Conservation (phyloP, 2,113 vertebrate species). For the Burhinus bistriatus region DNA sequence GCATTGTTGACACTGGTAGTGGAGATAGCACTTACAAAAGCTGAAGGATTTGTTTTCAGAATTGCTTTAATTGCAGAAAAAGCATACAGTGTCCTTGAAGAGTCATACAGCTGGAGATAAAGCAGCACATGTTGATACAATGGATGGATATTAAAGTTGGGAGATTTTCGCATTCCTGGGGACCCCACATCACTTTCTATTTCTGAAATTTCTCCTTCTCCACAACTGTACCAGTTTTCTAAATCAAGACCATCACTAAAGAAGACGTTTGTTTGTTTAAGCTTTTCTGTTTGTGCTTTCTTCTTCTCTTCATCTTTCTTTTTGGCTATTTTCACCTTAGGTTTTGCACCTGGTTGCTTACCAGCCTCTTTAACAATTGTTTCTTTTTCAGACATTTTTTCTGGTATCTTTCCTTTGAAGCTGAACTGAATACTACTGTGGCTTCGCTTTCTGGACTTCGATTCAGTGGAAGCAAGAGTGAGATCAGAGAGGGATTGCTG, state of each 20-base stretch:
- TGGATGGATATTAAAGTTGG: constrained; percentile 91
- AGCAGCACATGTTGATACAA: constrained; percentile 95
- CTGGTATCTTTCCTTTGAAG: constrained; percentile 90
- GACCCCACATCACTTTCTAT: constrained; percentile 96
- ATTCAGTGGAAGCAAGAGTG: constrained; percentile 71
- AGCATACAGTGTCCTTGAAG: constrained; percentile 91
- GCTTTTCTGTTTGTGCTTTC: constrained; percentile 84
- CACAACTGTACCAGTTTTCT: constrained; percentile 99
- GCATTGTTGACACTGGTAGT: constrained; percentile 97
- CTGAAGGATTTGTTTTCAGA: constrained; percentile 88
- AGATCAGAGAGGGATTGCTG: constrained; percentile 78
- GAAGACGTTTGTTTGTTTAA: constrained; percentile 87
- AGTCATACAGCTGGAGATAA: constrained; percentile 97
- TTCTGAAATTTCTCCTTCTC: constrained; percentile 97
- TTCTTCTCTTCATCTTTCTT: constrained; percentile 91
- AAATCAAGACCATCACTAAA: constrained; percentile 96
- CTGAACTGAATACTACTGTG: constrained; percentile 95
- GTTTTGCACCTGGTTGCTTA: constrained; percentile 89
- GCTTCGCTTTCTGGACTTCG: constrained; percentile 85
- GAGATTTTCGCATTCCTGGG: constrained; percentile 82
- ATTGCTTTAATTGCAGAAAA: constrained; percentile 93
- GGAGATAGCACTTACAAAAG: constrained; percentile 95
- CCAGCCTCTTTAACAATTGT: constrained; percentile 77
- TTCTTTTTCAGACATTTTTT: constrained; percentile 88
- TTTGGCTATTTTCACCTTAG: constrained; percentile 90